Evolutionary conservation across 1,140 invertebrate species (phyloP).

Genomic region (Drosophila nebulosa): DNA sequence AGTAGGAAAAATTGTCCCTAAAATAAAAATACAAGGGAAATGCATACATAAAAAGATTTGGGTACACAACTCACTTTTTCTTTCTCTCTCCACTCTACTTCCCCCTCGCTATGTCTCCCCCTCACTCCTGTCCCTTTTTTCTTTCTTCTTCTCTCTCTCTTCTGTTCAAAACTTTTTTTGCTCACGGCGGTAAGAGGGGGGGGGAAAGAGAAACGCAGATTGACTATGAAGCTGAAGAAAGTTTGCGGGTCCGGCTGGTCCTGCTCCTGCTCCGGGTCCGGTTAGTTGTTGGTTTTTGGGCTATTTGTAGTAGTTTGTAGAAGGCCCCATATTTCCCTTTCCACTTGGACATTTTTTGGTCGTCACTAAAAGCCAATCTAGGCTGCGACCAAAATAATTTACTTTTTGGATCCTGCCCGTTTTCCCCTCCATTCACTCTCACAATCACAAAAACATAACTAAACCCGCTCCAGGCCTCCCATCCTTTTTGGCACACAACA

Average conservation of each 20-base stretch:
- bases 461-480: conserved; percentile 23
- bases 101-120: not conserved
- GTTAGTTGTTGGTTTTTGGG: not conserved
- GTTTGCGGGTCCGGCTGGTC: not conserved
- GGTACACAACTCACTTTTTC: not conserved
- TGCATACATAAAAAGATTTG: conserved; percentile 6
- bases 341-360: not conserved
- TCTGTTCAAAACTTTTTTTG: not conserved
- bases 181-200: not conserved
- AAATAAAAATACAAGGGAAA: conserved; percentile 8
- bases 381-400: not conserved
- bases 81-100: not conserved
- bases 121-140: no score
- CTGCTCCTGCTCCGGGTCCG: no score
- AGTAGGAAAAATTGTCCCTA: conserved; percentile 13
- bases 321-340: not conserved
- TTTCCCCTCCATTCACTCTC: conserved; percentile 13
- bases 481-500: not conserved
- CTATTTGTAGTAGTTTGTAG: not conserved
- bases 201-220: not conserved
- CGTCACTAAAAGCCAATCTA: not conserved
- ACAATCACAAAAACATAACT: conserved; percentile 1
- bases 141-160: not conserved
- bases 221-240: not conserved
- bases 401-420: not conserved